A percentile compares a stretch with the other conserved stretches of the same genome.
phyloP scores from a whole-genome alignment of 2,888 invertebrate genomes.

The Caprella mutica region DNA sequence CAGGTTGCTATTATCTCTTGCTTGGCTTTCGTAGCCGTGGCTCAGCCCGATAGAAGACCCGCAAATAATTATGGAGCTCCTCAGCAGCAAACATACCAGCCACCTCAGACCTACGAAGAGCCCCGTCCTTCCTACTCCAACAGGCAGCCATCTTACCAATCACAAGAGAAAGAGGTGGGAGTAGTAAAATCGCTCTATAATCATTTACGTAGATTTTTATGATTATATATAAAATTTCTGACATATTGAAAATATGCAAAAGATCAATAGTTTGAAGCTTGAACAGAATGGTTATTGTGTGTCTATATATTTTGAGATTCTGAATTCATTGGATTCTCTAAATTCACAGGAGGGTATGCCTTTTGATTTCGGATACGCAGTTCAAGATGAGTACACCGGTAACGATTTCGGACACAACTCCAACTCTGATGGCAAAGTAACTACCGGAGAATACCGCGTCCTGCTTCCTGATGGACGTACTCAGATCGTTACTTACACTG shows the following conservation, averaged over 20 bases:
- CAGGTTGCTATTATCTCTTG: slow-evolving; percentile 6
- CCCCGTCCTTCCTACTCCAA: slow-evolving; percentile 10
- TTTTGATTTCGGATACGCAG: slow-evolving; percentile 11
- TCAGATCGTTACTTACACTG: slow-evolving; percentile 12
- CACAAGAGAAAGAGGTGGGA: background rate
- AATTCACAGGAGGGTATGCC: slow-evolving; percentile 8
- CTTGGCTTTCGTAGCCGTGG: slow-evolving; percentile 1
- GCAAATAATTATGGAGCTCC: background rate
- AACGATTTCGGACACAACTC: slow-evolving; percentile 11
- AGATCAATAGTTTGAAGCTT: too few species aligned
- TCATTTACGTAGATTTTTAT: too few species aligned
- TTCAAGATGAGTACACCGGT: slow-evolving; percentile 10
- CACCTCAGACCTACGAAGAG: slow-evolving; percentile 8
- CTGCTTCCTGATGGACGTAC: slow-evolving; percentile 11
- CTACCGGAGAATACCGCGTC: slow-evolving; percentile 8
- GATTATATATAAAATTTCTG: too few species aligned
- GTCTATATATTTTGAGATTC: too few species aligned
- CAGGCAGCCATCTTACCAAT: slow-evolving; percentile 4
- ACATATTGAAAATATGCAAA: too few species aligned
- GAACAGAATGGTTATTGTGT: too few species aligned
- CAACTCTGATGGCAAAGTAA: slow-evolving; percentile 13
- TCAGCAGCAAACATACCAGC: slow-evolving; percentile 6
- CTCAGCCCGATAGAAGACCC: background rate
- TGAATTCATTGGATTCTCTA: too few species aligned
- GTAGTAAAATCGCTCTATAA: too few species aligned